Conservation (phyloP, 2,113 vertebrate species). For the Pelobates fuscus region DNA sequence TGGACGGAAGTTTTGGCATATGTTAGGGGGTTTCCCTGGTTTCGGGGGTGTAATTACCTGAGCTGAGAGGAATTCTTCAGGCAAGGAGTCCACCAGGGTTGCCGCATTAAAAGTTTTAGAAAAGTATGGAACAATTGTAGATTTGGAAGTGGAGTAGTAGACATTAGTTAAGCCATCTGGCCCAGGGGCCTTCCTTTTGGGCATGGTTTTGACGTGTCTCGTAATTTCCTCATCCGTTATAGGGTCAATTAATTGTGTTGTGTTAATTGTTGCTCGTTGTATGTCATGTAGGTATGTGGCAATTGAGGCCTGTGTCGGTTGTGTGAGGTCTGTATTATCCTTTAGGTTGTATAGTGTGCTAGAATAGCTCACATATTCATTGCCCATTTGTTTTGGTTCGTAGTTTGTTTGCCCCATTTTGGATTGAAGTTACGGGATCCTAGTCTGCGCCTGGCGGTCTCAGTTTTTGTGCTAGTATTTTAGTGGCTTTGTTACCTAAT, state of each 20-base stretch:
- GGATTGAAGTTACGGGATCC: no score
- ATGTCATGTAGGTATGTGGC: neutral
- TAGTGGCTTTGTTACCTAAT: no score
- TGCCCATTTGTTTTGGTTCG: no score
- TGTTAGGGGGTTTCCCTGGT: neutral
- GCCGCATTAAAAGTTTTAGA: neutral
- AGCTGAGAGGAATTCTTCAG: neutral
- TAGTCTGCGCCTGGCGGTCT: no score
- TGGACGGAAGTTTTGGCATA: neutral
- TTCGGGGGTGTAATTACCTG: neutral
- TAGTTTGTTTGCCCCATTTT: no score
- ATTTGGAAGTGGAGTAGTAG: no score
- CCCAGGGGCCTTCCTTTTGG: no score
- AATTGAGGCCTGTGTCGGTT: neutral
- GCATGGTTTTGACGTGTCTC: no score
- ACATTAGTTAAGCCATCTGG: no score
- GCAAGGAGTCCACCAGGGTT: neutral
- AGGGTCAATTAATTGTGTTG: neutral
- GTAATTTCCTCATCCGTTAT: no score
- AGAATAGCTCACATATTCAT: no score
- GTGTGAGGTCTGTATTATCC: neutral
- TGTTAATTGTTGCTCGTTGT: neutral
- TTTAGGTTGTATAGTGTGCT: neutral
- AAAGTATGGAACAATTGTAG: neutral
- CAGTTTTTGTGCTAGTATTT: no score